A percentile compares a stretch with the other conserved stretches of the same genome.
phyloP scores from a whole-genome alignment of 2,888 invertebrate genomes.

The Agelastica alni region DNA sequence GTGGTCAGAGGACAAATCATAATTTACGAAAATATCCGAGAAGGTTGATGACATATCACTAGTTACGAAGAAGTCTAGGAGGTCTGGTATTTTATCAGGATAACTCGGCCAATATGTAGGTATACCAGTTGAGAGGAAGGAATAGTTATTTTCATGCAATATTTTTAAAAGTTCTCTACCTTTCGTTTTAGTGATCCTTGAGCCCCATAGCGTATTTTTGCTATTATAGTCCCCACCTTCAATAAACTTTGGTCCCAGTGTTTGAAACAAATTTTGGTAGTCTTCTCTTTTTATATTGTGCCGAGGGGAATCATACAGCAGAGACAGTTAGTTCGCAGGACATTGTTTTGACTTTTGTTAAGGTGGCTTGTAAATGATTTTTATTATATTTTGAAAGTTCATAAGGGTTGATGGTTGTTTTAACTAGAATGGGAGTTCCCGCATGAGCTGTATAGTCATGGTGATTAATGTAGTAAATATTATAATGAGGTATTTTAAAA shows the following conservation, averaged over 20 bases:
- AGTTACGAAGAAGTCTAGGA: not conserved
- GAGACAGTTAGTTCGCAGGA: slow-evolving; percentile 1
- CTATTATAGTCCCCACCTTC: too few relatives aligned
- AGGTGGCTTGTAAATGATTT: slow-evolving; percentile 2
- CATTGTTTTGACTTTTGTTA: not conserved
- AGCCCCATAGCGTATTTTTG: slow-evolving; percentile 36
- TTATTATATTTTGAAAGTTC: slow-evolving; percentile 20
- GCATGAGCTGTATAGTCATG: slow-evolving; percentile 21
- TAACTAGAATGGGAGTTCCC: slow-evolving; percentile 26
- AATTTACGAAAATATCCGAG: not conserved
- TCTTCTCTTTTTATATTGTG: slow-evolving; percentile 30
- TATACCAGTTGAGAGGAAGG: not conserved
- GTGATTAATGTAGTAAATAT: slow-evolving; percentile 21
- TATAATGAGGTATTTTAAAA: slow-evolving; percentile 11
- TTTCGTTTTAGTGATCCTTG: slow-evolving; percentile 26
- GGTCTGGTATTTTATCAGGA: not conserved
- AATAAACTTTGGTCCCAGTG: slow-evolving; percentile 33
- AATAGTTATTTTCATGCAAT: not conserved
- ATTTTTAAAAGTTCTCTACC: slow-evolving; percentile 6
- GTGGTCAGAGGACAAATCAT: slow-evolving; percentile 1
- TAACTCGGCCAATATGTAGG: not conserved
- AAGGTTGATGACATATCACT: not conserved
- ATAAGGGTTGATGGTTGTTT: slow-evolving; percentile 16
- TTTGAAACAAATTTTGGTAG: slow-evolving; percentile 27
- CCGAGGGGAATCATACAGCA: slow-evolving; percentile 34